Conservation (phyloP, 2,888 invertebrate species). For the Drosophila merina region DNA sequence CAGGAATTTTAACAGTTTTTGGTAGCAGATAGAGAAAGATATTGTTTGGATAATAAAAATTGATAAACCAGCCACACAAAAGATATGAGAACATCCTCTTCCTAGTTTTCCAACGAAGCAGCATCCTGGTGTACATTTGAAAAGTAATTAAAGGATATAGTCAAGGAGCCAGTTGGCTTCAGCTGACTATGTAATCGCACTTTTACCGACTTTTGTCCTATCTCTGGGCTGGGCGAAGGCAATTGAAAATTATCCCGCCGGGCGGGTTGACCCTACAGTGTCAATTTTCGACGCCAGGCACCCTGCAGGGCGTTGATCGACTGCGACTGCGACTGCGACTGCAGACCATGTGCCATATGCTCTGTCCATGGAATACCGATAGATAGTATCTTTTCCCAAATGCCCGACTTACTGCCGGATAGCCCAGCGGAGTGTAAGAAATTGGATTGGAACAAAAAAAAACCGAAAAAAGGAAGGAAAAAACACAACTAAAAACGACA, state of each 20-base stretch:
- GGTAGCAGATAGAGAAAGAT: too few species aligned
- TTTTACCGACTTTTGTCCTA: slow-evolving; percentile 1
- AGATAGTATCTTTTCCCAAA: slow-evolving; percentile 1
- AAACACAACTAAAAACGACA: slow-evolving; percentile 31
- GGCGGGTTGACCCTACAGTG: slow-evolving; percentile 17
- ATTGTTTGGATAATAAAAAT: too few species aligned
- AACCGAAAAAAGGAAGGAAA: slow-evolving; percentile 14
- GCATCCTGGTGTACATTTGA: not conserved
- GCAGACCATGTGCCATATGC: slow-evolving; percentile 11
- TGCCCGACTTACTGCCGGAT: slow-evolving; percentile 5
- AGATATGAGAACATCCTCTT: not conserved
- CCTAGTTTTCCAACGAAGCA: not conserved
- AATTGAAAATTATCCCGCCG: slow-evolving; percentile 20
- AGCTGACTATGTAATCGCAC: not conserved
- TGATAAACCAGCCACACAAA: too few species aligned
- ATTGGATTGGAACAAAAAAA: slow-evolving; percentile 28
- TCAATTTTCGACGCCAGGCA: slow-evolving; percentile 22
- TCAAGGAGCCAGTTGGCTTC: not conserved
- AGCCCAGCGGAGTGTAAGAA: slow-evolving; percentile 7
- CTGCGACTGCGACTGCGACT: not conserved
- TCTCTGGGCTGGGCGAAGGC: not conserved
- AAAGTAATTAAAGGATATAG: not conserved
- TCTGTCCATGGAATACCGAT: not conserved
- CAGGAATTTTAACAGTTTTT: too few species aligned
- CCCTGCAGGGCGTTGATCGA: slow-evolving; percentile 17